Evolutionary conservation across 2,888 invertebrate species (phyloP), one percentile per base, ranked within the genome.

Genomic region (Blomia tropicalis): DNA sequence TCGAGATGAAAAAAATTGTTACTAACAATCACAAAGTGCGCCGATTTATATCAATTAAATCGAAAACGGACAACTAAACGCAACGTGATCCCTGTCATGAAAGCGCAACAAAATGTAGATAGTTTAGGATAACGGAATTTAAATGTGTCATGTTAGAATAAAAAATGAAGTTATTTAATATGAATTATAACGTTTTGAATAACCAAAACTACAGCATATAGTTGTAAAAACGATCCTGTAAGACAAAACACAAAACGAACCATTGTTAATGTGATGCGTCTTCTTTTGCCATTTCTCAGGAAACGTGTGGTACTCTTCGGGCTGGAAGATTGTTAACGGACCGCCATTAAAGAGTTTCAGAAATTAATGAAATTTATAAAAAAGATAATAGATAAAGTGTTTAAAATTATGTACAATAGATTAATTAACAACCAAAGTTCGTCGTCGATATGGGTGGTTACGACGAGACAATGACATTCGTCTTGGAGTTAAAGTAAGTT

Each of bases 221-320:
- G 36, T 36, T 7, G 36, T 22, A 14, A 27, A 47, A 11, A 47
- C 51, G 51, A 47, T 47, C 51, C 51, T 47, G 51, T 47, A 47
- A 47, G 51, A 27, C 51, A 47, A 47, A 47, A 47, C 51, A 47
- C 51, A 47, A 47, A 47, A 47, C 51, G 27, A 47, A 7, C 51
- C 7, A 47, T 47, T 47, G 51, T 7, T 7, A 11, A 19, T 47
- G 51, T 47, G 23, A 22, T 7, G 14, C 7, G 51, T 47, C n/a
- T 47, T 47, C 51, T 47, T 47, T 47, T 47, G 51, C 51, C 51
- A 47, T 47, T 47, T 47, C 51, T 47, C 51, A 47, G 51, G 51
- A 47, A n/a, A 11, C 51, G 51, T 47, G 7, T 47, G 51, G 51
- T 47, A 47, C 51, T 47, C 51, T 47, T 47, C 51, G 51, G 51